Base-by-base conservation (phyloP, 2,113 vertebrate species). In the Zootoca vivipara region DNA sequence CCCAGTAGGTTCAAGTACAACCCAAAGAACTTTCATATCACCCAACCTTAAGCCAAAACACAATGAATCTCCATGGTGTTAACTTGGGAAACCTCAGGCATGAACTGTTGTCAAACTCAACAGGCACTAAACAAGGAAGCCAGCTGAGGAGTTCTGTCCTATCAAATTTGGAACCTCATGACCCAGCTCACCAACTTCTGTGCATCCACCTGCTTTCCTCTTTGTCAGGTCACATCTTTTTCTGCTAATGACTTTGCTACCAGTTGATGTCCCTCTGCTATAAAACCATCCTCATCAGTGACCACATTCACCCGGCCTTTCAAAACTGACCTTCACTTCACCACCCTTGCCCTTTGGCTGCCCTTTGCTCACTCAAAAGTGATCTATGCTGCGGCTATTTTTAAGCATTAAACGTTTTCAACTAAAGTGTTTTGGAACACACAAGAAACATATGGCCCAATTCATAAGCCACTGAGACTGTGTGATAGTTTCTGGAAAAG, bases 321-420 rank as follows among this genome's bases (percentile, higher is more conserved):
- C 40, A 85, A 81, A 82, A 28, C 69, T 52, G 85, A 85, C 16
- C 30, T 88, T 88, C n/a, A 3, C 10, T 10, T 35, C 87, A 86
- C 78, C 16, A 1, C 58, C 18, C 69, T 72, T 70, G 15, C 35
- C 26, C 64, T 77, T 77, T 16, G 28, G 6, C 46, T 3, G 0
- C 52, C 7, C 24, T 56, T 26, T 15, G 69, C 35, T 90, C 89
- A 72, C n/a, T 91, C 85, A 82, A 5, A 20, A 7, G 80, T 67
- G 35, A 81, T 77, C 1, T 1, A 40, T 69, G 38, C 20, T 77
- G 38, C 3, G 12, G 69, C 0, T 33, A n/a, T 42, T 9, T 74
- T 82, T 75, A 82, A 82, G 64, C 0, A 15, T 38, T 16, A 35
- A 83, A 87, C 58, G 0, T n/a, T 80, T 62, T 24, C 52, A 16